phyloP scores from a whole-genome alignment of 2,888 invertebrate genomes.

The Dromius quadrimaculatus region DNA sequence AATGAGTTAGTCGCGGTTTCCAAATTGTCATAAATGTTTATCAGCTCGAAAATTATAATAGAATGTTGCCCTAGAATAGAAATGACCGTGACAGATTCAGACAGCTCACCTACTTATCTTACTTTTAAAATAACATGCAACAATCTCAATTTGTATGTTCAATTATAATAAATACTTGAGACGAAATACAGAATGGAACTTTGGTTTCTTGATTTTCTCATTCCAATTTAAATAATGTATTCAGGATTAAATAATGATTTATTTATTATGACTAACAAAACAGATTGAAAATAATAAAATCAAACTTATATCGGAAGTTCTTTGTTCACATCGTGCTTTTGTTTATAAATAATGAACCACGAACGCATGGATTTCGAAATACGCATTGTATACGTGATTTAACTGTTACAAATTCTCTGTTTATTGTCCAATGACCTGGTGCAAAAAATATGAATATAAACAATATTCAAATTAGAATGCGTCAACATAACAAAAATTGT shows the following conservation, averaged over 20 bases:
- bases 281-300: conserved; percentile 4
- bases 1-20: background rate
- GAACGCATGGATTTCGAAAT: conserved; percentile 14
- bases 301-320: conserved; percentile 24
- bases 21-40: conserved; percentile 25
- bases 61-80: conserved; percentile 24
- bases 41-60: conserved; percentile 21
- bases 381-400: background rate
- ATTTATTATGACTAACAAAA: background rate
- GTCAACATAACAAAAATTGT: no score
- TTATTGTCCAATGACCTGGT: background rate
- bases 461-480: no score
- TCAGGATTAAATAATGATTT: background rate
- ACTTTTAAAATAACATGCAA: conserved; percentile 13
- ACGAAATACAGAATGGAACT: no score
- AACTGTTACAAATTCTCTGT: conserved; percentile 13
- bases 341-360: conserved; percentile 34
- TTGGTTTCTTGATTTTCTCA: conserved; percentile 5
- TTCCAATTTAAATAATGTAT: background rate
- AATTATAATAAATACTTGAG: background rate
- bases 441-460: conserved; percentile 16
- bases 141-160: conserved; percentile 9
- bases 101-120: conserved; percentile 15
- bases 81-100: conserved; percentile 20
- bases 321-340: conserved; percentile 6